phyloP scores from a whole-genome alignment of 2,113 vertebrate genomes.

The Ophiodon elongatus region DNA sequence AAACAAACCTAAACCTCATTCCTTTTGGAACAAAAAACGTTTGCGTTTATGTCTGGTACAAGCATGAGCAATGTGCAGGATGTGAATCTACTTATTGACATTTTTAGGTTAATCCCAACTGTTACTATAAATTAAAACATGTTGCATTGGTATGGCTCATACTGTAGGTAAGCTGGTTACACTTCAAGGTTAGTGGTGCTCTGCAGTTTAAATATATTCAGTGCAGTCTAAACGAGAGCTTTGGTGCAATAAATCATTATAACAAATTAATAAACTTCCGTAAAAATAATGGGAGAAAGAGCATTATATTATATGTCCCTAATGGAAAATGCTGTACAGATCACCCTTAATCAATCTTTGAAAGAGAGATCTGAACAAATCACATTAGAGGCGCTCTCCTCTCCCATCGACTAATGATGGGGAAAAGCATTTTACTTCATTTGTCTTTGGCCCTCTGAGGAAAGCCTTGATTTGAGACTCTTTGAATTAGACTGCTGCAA shows the following conservation, averaged over 20 bases:
- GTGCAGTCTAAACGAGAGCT: not conserved
- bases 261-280: conserved; percentile 55
- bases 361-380: conserved; percentile 51
- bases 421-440: conserved; percentile 53
- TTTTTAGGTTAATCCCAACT: not conserved
- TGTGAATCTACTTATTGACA: not conserved
- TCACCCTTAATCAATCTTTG: conserved; percentile 62
- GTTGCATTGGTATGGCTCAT: no score
- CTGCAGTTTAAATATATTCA: conserved; percentile 23
- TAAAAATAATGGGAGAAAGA: not conserved
- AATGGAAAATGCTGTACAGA: conserved; percentile 38
- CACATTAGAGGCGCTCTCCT: conserved; percentile 40
- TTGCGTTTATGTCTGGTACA: no score
- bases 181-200: conserved; percentile 26
- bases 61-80: not conserved
- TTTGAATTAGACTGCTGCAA: conserved; percentile 36
- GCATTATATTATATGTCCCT: conserved; percentile 34
- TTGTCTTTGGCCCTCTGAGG: conserved; percentile 54
- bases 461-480: conserved; percentile 32
- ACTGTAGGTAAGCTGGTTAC: not conserved
- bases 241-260: conserved; percentile 51
- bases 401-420: conserved; percentile 48
- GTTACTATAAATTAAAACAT: not conserved
- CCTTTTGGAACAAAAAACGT: not conserved
- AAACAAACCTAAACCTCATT: not conserved